Conservation (phyloP, 1,140 invertebrate species). For the Macrobrachium rosenbergii region DNA sequence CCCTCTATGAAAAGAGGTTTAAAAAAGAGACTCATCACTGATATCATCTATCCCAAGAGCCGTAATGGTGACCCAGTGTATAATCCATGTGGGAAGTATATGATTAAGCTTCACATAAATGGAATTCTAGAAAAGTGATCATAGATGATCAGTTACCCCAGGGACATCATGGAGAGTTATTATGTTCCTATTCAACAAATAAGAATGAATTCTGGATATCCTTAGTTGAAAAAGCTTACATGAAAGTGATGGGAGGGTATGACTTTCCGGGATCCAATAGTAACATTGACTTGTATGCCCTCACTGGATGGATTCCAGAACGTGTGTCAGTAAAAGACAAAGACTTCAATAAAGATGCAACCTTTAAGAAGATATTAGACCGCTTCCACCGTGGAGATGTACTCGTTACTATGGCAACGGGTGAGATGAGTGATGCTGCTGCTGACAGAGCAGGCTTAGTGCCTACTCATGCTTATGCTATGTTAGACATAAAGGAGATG, state of each 20-base stretch:
- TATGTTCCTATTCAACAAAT: slow-evolving; percentile 90
- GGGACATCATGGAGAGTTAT: slow-evolving; percentile 81
- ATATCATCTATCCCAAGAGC: slow-evolving; percentile 95
- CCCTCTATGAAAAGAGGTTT: slow-evolving; percentile 92
- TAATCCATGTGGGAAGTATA: slow-evolving; percentile 98
- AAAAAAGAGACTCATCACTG: slow-evolving; percentile 89
- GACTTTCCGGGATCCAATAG: slow-evolving; percentile 99
- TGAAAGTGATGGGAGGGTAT: slow-evolving; percentile 98
- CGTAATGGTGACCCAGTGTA: slow-evolving; percentile 76
- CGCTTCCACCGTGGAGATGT: slow-evolving; percentile 85
- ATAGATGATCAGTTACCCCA: slow-evolving; percentile 95
- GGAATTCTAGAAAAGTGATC: slow-evolving; percentile 92
- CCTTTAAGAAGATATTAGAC: slow-evolving; percentile 84
- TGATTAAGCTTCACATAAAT: slow-evolving; percentile 95
- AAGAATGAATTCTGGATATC: slow-evolving; percentile 97
- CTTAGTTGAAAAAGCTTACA: slow-evolving; percentile 96
- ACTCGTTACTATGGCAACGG: slow-evolving; percentile 90
- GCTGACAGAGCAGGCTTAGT: slow-evolving; percentile 92
- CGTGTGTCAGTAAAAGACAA: slow-evolving; percentile 78
- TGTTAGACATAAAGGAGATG: slow-evolving; percentile 87
- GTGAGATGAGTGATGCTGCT: slow-evolving; percentile 82
- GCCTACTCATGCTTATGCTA: slow-evolving; percentile 93
- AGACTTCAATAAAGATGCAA: slow-evolving; percentile 84
- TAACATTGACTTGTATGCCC: slow-evolving; percentile 95
- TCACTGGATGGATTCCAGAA: slow-evolving; percentile 98